Evolutionary conservation across 2,113 vertebrate genomes (phyloP).

Genomic region (Loxodonta africana): DNA sequence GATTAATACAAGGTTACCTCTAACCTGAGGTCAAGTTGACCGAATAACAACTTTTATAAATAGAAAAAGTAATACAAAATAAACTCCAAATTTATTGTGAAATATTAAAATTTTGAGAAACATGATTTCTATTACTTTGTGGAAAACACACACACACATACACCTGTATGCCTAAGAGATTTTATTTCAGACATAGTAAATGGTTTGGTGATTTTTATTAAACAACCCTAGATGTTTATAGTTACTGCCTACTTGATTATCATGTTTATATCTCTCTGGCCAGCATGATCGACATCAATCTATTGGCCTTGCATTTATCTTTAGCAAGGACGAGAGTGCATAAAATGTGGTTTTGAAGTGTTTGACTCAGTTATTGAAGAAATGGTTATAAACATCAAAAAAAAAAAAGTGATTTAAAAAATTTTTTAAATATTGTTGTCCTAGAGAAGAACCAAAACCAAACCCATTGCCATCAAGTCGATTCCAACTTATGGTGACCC

Average conservation of each 20-base stretch:
- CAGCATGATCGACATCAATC: not conserved
- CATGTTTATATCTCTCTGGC: not conserved
- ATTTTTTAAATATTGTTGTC: not conserved
- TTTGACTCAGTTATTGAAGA: constrained; percentile 23
- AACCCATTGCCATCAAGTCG: too few relatives aligned
- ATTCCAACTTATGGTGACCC: too few relatives aligned
- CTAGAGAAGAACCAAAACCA: too few relatives aligned
- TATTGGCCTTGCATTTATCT: not conserved
- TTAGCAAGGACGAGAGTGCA: not conserved
- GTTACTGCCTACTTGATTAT: not conserved
- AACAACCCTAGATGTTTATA: not conserved
- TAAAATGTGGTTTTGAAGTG: not conserved
- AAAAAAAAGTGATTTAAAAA: not conserved
- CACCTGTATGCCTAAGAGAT: not conserved
- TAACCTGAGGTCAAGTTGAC: not conserved
- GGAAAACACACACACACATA: not conserved
- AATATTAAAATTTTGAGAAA: not conserved
- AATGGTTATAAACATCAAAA: constrained; percentile 34
- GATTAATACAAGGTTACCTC: not conserved
- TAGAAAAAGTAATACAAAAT: constrained; percentile 21
- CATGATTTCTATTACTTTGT: not conserved
- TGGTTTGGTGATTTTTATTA: not conserved
- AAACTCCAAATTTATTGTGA: not conserved
- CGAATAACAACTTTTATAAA: not conserved
- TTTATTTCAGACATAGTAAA: not conserved